Base-by-base conservation (phyloP, 53 echinoderm and acorn worm genomes). In the Echinometra lucunter region DNA sequence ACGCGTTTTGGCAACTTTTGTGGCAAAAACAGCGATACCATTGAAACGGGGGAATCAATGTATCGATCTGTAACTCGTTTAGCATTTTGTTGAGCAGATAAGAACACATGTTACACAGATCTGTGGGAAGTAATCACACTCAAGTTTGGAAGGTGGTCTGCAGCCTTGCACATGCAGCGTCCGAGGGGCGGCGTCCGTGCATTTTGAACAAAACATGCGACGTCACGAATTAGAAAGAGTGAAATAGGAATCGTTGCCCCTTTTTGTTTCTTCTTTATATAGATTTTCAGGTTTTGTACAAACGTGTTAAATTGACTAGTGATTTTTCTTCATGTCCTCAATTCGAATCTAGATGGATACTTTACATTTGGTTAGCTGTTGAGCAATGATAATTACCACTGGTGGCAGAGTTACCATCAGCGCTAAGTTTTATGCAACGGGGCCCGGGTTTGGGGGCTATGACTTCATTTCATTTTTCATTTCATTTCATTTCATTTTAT, bases 1-100 rank as follows among this genome's bases (percentile, higher is more conserved):
- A 78, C 78, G 78, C 78, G 42, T 78, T 75, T 78, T 78, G 19
- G 56, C 56, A 88, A 56, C 88, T 55, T 88, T 88, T 88, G 88
- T 49, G 88, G 45, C 56, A 88, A 88, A 53, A 88, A 49, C n/a
- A 88, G 56, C 28, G 30, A 88, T n/a, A 0, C 13, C 56, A 88
- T 55, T 49, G 88, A 49, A 56, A 88, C 21, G 78, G 88, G 32
- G 88, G 8, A 53, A 88, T 88, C 88, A 44, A 88, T 88, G 13
- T 88, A 88, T 88, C 16, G 88, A 88, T 49, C 55, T 55, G 27
- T 28, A 88, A 88, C 88, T 88, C 88, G 49, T 56, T 56, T 56
- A 32, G 34, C 88, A 88, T 56, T 28, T 88, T 49, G 88, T 88
- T 88, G 11, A 53, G 88, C 88, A 55, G 88, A 88, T 44, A 30